Base-by-base conservation (phyloP, 1,140 invertebrate genomes). In the Nephila pilipes region DNA sequence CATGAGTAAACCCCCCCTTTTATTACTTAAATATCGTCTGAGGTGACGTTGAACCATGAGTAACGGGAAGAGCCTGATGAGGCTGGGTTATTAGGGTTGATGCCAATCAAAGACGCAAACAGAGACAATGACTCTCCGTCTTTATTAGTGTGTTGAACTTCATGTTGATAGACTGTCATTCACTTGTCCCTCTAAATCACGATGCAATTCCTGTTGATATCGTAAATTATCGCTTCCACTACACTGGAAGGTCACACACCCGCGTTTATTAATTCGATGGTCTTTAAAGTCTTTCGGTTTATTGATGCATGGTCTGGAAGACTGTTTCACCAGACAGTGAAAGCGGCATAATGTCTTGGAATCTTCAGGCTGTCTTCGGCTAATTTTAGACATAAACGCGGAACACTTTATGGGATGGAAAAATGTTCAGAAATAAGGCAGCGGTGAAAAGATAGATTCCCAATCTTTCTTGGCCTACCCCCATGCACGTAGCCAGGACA, bases 101-200 rank as follows among this genome's bases (percentile, higher is more conserved):
- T 75, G 69, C 69, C 69, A 75, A 75, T 75, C 69, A 75, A 36
- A 65, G 63, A 65, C 22, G 63, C 22, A 65, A 65, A 65, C 63
- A 75, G 69, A 32, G 69, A 75, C 69, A 75, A 75, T 75, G 69
- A 75, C 69, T 32, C 69, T 32, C 3, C 12, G 25, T 18, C 69
- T 75, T 75, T 75, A 75, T 75, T 75, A 36, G 69, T 20, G 69
- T 75, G 69, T 75, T 75, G 69, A 75, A 75, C 69, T 75, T 75
- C 29, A 36, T 75, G 69, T 75, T 75, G 69, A 75, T 75, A 36
- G 69, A 75, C 69, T 75, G 69, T 36, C 69, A 65, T 65, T 65
- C n/a, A 65, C 10, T 65, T 65, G 63, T 12, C 25, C n/a, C 63
- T 32, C 18, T 75, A 75, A 75, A 75, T 75, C 25, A 36, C 25